Evolutionary conservation across 2,888 invertebrate species (phyloP), one percentile per base, ranked within the genome.

Genomic region (Eucera pruinosa): DNA sequence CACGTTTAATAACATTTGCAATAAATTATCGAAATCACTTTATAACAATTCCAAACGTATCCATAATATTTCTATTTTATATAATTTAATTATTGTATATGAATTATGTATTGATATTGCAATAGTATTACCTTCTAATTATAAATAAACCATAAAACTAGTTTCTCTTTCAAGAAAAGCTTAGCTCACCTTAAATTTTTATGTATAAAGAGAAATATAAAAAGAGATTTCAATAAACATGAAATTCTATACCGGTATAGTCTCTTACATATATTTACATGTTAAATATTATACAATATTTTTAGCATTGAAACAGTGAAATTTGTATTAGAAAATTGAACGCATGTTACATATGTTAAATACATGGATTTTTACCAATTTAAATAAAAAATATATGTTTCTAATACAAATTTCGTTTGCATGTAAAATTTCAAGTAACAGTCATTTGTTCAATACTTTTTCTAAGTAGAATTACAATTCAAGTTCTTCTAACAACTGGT

Each of bases 191-290:
- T 45, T 7, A 52, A 64, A 43, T 11, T 64, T 64, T 33, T 36
- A 52, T 61, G 45, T n/a, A n/a, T 47, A 58, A 25, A 55, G 18
- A 33, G 30, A 20, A 36, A 41, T 30, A 7, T n/a, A 60, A 52
- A 43, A 20, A 11, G 6, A 64, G 45, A 52, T 45, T 58, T 72
- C 30, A 75, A 75, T 47, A 47, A 72, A 76, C 43, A 47, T 39
- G 23, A 50, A 61, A 27, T 70, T 74, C 30, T 64, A 52, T 27
- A 72, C 43, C 30, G 30, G 50, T 65, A 75, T 48, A 71, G 27
- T 72, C 55, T 64, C n/a, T 60, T 60, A 48, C 13, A 18, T 52
- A 54, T 30, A 72, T 48, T 48, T 54, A 75, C 15, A 65, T 60
- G 1, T 54, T 65, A 23, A 52, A 27, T 41, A 30, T n/a, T n/a